Evolutionary conservation across 2,888 invertebrate species (phyloP).

Genomic region (Pristionchus mayeri): DNA sequence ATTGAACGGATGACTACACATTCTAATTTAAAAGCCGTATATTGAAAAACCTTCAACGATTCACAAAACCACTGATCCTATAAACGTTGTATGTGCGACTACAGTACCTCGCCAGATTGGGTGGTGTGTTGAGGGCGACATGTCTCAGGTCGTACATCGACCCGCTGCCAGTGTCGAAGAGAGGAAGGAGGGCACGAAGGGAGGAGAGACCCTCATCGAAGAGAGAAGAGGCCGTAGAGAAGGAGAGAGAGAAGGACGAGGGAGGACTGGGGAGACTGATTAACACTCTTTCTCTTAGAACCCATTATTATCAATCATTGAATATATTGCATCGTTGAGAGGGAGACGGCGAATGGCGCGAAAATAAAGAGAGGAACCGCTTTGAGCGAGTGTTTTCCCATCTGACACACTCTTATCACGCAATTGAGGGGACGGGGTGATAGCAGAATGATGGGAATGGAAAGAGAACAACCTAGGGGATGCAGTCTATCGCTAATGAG

Average conservation of each 20-base stretch:
- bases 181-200: conserved; percentile 83
- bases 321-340: background rate
- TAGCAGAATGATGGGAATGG: background rate
- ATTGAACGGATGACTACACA: background rate
- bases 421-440: background rate
- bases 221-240: conserved; percentile 49
- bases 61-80: too few species aligned
- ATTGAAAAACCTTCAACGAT: too few species aligned
- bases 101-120: conserved; percentile 87
- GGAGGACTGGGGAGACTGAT: conserved; percentile 40
- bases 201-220: conserved; percentile 62
- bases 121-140: conserved; percentile 85
- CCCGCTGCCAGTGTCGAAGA: conserved; percentile 95
- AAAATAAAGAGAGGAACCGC: background rate
- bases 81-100: too few species aligned
- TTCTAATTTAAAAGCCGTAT: too few species aligned
- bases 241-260: conserved; percentile 13
- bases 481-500: too few species aligned
- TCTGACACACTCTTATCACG: background rate
- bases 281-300: background rate
- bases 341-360: background rate
- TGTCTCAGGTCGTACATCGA: conserved; percentile 96
- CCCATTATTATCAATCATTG: too few species aligned
- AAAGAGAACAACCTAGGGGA: background rate
- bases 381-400: background rate